Evolutionary conservation across 2,797 vertebrate genomes (phyloP).

Genomic region (Macropodus opercularis): DNA sequence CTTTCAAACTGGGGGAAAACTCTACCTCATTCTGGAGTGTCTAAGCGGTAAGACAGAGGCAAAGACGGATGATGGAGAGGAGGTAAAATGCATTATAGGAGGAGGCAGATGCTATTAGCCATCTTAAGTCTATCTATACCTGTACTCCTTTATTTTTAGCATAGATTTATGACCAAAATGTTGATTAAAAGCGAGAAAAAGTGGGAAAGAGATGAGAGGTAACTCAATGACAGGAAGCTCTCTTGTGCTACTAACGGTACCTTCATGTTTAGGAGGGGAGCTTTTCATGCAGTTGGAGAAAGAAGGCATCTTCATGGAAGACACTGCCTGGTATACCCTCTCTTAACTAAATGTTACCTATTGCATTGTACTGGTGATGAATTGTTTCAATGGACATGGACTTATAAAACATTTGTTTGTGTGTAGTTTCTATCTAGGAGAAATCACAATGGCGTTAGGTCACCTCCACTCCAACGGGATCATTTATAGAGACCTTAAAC

Average conservation of each 20-base stretch:
- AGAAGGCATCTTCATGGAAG: slow-evolving; percentile 94
- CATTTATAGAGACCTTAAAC: slow-evolving; percentile 92
- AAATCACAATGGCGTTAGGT: slow-evolving; percentile 89
- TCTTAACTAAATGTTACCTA: not conserved
- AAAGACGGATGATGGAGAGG: not conserved
- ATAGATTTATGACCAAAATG: not conserved
- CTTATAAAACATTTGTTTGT: slow-evolving; percentile 7
- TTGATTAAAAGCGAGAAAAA: not conserved
- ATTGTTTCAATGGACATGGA: not conserved
- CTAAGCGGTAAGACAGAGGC: slow-evolving; percentile 85
- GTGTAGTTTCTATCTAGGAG: slow-evolving; percentile 89
- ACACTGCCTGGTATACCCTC: slow-evolving; percentile 86
- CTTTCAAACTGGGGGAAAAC: slow-evolving; percentile 93
- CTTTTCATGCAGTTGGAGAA: slow-evolving; percentile 93
- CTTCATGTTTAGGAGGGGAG: slow-evolving; percentile 84
- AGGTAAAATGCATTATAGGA: too few relatives aligned
- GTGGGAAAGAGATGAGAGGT: not conserved
- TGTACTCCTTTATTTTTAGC: not conserved
- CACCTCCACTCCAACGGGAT: slow-evolving; percentile 91
- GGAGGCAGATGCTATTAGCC: too few relatives aligned
- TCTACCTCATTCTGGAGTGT: slow-evolving; percentile 96
- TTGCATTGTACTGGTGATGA: not conserved
- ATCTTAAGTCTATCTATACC: too few relatives aligned
- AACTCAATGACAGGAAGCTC: not conserved
- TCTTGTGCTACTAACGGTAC: not conserved